A percentile compares a stretch with the other conserved stretches of the same genome.
Conservation (phyloP, 2,888 invertebrate species). For the Balanococcus diminutus region DNA sequence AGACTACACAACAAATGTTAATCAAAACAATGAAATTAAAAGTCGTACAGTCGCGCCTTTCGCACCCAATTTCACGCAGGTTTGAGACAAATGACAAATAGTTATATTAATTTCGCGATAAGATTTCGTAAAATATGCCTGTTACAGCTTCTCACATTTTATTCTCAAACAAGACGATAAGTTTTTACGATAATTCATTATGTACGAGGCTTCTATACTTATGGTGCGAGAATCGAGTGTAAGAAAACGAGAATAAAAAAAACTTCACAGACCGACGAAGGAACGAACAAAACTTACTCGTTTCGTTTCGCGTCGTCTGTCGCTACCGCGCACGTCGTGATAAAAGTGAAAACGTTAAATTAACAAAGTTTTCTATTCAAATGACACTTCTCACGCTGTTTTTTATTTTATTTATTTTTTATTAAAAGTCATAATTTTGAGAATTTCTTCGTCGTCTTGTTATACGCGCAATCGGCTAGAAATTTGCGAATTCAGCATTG, state of each 20-base stretch:
- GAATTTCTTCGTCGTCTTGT: not conserved
- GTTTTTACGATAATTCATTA: not conserved
- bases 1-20: not conserved
- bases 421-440: not conserved
- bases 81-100: not conserved
- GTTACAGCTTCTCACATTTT: not conserved
- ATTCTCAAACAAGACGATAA: not conserved
- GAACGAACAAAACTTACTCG: not conserved
- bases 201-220: not conserved
- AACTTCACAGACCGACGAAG: not conserved
- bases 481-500: not conserved
- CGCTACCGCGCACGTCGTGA: not conserved
- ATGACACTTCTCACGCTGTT: not conserved
- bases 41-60: not conserved
- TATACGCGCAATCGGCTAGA: not conserved
- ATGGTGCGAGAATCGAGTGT: not conserved
- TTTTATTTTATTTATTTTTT: not conserved
- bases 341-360: conserved; percentile 1
- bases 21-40: not conserved
- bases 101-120: not conserved
- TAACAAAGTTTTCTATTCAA: conserved; percentile 1
- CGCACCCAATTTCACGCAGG: not conserved
- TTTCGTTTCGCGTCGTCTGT: not conserved
- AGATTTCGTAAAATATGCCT: not conserved
- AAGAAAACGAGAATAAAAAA: not conserved